A percentile compares a stretch with the other conserved stretches of the same genome.
These are phyloP conservation scores for Pterocles orientalis DNA, from an alignment of 2,113 vertebrate genomes.

Conservation along the genomic window DNA sequence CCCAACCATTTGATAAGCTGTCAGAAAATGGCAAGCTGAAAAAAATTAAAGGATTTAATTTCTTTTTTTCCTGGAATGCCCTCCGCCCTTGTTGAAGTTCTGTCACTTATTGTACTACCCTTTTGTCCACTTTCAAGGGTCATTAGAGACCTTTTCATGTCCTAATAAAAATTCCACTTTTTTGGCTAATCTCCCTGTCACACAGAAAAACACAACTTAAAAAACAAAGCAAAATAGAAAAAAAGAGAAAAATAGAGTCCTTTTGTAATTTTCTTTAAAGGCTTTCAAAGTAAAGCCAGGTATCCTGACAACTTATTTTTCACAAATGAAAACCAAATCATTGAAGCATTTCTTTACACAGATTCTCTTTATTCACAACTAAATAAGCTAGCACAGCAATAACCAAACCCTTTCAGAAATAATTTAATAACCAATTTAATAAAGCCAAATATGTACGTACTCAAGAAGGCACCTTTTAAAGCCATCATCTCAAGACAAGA, in stretches of 20 bases:
- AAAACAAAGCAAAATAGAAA: slow-evolving; percentile 38
- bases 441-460: neutral
- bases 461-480: neutral
- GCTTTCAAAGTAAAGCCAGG: slow-evolving; percentile 16
- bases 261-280: slow-evolving; percentile 29
- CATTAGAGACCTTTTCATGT: slow-evolving; percentile 64
- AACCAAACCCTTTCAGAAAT: neutral
- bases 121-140: slow-evolving; percentile 61
- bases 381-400: neutral
- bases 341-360: neutral
- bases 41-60: slow-evolving; percentile 69
- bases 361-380: neutral
- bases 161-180: slow-evolving; percentile 64
- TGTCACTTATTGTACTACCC: slow-evolving; percentile 64
- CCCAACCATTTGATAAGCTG: slow-evolving; percentile 67
- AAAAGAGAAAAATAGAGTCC: neutral
- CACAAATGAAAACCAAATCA: neutral
- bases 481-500: neutral
- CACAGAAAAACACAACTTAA: slow-evolving; percentile 41
- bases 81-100: slow-evolving; percentile 67
- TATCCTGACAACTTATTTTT: slow-evolving; percentile 41
- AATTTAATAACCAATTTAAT: neutral
- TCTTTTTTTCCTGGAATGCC: slow-evolving; percentile 70
- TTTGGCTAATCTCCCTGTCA: slow-evolving; percentile 52
- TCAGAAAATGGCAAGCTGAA: slow-evolving; percentile 70